These are phyloP conservation scores for Microvelia longipes DNA, from an alignment of 1,140 invertebrate species.

Conservation along the genomic window DNA sequence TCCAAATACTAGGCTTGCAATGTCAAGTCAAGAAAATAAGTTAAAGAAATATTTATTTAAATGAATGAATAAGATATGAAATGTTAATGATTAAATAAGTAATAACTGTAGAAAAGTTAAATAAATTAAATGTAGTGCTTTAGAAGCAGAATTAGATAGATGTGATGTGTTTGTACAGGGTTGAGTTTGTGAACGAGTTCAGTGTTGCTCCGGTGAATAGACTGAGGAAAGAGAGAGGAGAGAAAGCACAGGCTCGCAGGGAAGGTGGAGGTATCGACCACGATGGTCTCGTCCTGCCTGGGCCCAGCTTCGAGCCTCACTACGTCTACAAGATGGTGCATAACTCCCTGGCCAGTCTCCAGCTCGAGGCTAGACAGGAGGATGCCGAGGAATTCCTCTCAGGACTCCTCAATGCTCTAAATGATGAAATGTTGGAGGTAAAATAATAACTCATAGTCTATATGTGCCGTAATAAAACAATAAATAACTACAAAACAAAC, in stretches of 20 bases:
- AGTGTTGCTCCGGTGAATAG: slow-evolving; percentile 17
- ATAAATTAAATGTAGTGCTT: too few species aligned
- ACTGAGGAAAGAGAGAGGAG: slow-evolving; percentile 12
- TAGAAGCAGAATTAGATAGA: too few species aligned
- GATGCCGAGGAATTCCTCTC: slow-evolving; percentile 91
- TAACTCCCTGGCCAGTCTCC: slow-evolving; percentile 27
- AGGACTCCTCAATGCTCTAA: slow-evolving; percentile 78
- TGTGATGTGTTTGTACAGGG: slow-evolving; percentile 35
- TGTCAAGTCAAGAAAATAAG: too few species aligned
- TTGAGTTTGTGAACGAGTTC: slow-evolving; percentile 35
- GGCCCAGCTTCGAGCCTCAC: slow-evolving; percentile 61
- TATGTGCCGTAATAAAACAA: too few species aligned
- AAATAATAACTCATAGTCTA: too few species aligned
- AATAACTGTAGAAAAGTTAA: too few species aligned
- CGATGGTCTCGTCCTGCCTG: slow-evolving; percentile 25
- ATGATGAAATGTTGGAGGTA: slow-evolving; percentile 89
- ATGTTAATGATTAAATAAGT: too few species aligned
- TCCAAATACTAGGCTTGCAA: too few species aligned
- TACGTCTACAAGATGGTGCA: slow-evolving; percentile 67
- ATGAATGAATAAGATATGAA: too few species aligned
- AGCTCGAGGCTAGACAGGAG: slow-evolving; percentile 68
- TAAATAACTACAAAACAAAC: too few species aligned
- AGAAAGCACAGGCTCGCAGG: slow-evolving; percentile 14
- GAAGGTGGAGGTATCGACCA: slow-evolving; percentile 6
- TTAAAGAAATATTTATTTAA: too few species aligned